Base-by-base conservation (phyloP, 2,888 invertebrate species). In the Drosophila pseudotakahashii region DNA sequence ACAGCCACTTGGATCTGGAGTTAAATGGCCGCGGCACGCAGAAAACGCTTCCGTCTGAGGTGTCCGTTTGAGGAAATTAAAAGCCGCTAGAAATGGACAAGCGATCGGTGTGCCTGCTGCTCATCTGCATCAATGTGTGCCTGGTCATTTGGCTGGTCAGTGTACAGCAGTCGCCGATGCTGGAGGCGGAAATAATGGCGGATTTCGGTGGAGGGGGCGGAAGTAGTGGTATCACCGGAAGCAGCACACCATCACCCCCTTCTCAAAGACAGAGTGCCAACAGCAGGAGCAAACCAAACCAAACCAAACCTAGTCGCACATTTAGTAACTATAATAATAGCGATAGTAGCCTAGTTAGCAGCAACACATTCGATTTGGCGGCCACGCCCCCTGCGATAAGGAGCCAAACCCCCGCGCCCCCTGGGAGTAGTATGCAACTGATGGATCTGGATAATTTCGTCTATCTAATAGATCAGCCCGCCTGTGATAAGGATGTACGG, bases 361-460 rank as follows among this genome's bases (percentile, higher is more conserved):
- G 70, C 62, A 52, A 48, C 47, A 47, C 47, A 45, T 62, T 73
- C 76, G 70, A 74, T 5, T 26, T 7, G 26, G 61, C 69, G 66
- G 63, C 34, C 23, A 74, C 73, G 57, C 60, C 69, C 51, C 57
- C 67, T 10, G 52, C 78, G 13, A 50, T 47, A 26, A 39, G 60
- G 6, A 39, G 58, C 30, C 57, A 75, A 47, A 69, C 76, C 14
- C 52, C 53, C 9, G 55, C 66, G 7, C 34, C 66, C 1, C 86
- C 13, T 5, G 16, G 14, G 19, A 50, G 30, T 14, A 44, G 37
- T 14, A 55, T 26, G 36, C 54, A 87, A 44, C 90, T 95, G 58
- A 94, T 95, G 44, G 93, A 95, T 89, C 89, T 96, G 50, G 92
- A 93, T 51, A 92, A 94, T 81, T 96, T 96, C 88, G 90, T 92